Evolutionary conservation across 2,797 vertebrate genomes (phyloP), one percentile per base, ranked within the genome.

Genomic region (Malacoraja senta): DNA sequence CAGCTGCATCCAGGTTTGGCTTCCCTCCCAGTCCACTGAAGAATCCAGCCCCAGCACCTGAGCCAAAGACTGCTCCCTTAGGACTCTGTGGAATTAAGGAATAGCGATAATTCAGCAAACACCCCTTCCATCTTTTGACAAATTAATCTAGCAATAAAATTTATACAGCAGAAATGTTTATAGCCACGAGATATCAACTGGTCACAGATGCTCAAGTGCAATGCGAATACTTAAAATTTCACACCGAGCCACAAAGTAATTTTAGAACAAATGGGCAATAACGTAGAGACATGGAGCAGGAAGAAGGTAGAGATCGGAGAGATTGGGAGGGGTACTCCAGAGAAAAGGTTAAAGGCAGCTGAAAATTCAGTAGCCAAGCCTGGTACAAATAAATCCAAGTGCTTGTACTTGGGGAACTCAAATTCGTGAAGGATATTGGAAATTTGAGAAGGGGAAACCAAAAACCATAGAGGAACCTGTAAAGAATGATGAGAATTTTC

Each of bases 11-110:
- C 94, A 99, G 98, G 58, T 98, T 99, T 35, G 99, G 99, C 95
- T 99, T 99, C 21, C 98, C 98, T 94, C 99, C 99, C 0, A 99
- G 96, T 93, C 98, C 99, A 2, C 97, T 98, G 96, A 99, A 99
- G 95, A 99, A 99, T 2, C 97, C 98, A 53, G 97, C 97, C 9
- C 93, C 78, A 96, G 96, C 96, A n/a, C 95, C 94, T 94, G 94
- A 93, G 92, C 98, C 98, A 94, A 99, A 99, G 77, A 96, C 91
- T 2, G 97, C 97, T 0, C 96, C 94, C 24, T 98, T 95, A 13
- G 97, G 94, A 0, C 96, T 93, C 94, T 96, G 97, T 94, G 95
- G 71, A 81, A 93, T 93, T 91, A 93, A 93, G 94, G 32, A 38
- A 12, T 24, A 26, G 26, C 17, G 68, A 58, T 24, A 72, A 71